Evolutionary conservation across 2,888 invertebrate species (phyloP).

Genomic region (Melinopterus prodromus): DNA sequence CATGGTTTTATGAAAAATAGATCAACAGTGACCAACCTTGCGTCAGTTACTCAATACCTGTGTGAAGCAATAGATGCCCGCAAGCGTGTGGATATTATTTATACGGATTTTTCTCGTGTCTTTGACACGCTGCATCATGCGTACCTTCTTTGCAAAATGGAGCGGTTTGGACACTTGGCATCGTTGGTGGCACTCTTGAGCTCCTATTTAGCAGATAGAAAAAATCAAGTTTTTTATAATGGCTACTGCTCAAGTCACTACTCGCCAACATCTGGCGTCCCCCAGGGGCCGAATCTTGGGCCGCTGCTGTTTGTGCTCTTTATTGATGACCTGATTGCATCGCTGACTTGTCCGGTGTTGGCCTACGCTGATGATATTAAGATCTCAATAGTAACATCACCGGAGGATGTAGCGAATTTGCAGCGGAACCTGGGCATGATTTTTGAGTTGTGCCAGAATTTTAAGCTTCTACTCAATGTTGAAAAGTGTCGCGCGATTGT

Average conservation of each 20-base stretch:
- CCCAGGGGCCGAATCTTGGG: constrained; percentile 20
- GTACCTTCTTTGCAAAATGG: neutral
- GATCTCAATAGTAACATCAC: neutral
- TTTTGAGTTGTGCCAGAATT: neutral
- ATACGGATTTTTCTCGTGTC: constrained; percentile 12
- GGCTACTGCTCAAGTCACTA: neutral
- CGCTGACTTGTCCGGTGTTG: neutral
- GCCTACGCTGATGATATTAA: constrained; percentile 7
- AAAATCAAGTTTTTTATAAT: neutral
- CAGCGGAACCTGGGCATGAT: neutral
- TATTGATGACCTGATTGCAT: neutral
- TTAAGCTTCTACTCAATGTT: constrained; percentile 6
- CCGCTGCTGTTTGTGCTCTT: neutral
- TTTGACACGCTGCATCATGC: neutral
- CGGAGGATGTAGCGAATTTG: neutral
- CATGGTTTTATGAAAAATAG: constrained; percentile 12
- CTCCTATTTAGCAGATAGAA: constrained; percentile 10
- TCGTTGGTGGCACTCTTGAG: neutral
- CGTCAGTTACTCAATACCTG: neutral
- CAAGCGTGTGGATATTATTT: constrained; percentile 9
- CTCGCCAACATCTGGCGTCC: neutral
- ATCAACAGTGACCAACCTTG: constrained; percentile 6
- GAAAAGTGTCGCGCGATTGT: neutral
- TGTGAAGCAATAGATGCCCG: constrained; percentile 16
- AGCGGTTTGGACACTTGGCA: neutral